A percentile compares a stretch with the other conserved stretches of the same genome.
Conservation (phyloP, 2,888 invertebrate genomes). For the Latheticus oryzae region DNA sequence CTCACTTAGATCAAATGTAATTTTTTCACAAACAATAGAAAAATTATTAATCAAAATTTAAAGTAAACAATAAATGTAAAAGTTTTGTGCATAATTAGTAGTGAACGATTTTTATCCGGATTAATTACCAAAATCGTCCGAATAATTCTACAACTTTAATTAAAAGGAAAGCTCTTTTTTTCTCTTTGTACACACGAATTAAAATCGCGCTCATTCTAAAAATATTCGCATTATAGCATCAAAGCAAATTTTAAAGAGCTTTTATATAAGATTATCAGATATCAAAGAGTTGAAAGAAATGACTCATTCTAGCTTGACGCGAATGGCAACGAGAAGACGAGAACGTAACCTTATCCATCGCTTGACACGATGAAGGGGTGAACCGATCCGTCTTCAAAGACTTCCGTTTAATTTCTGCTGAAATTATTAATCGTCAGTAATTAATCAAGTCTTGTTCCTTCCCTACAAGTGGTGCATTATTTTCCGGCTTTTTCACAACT, state of each 20-base stretch:
- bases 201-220: constrained; percentile 35
- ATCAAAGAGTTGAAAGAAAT: constrained; percentile 44
- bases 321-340: constrained; percentile 39
- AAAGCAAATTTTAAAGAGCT: constrained; percentile 41
- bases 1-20: constrained; percentile 31
- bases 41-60: too few species aligned
- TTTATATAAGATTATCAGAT: constrained; percentile 43
- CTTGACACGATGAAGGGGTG: constrained; percentile 43
- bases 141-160: constrained; percentile 27
- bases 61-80: too few species aligned
- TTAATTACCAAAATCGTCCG: too few species aligned
- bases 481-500: constrained; percentile 26
- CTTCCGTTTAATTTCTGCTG: constrained; percentile 43
- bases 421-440: constrained; percentile 43
- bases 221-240: constrained; percentile 39
- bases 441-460: constrained; percentile 39
- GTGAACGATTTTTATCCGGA: too few species aligned
- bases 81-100: too few species aligned
- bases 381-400: constrained; percentile 44
- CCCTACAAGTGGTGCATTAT: constrained; percentile 33
- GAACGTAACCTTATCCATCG: constrained; percentile 42
- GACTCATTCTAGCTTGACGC: constrained; percentile 38
- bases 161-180: constrained; percentile 30
- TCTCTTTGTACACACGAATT: constrained; percentile 30
- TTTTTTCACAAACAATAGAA: too few species aligned